A percentile compares a stretch with the other conserved stretches of the same genome.
These are phyloP conservation scores for Metopia argyrocephala DNA, from an alignment of 2,888 invertebrate species.

Conservation along the genomic window DNA sequence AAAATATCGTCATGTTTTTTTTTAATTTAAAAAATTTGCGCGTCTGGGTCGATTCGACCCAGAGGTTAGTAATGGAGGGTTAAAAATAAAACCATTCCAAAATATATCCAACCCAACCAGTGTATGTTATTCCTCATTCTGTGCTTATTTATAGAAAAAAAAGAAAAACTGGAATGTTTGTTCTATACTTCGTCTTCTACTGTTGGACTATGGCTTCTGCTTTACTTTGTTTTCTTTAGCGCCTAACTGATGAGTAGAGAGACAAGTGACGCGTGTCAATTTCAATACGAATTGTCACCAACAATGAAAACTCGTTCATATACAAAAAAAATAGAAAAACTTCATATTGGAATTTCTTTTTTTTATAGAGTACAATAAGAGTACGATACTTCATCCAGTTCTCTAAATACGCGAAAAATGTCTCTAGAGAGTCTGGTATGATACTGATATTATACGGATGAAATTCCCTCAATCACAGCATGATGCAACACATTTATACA, in stretches of 20 bases:
- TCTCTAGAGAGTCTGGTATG: constrained; percentile 32
- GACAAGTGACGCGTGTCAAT: constrained; percentile 65
- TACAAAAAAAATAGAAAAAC: constrained; percentile 3
- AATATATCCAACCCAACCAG: not conserved
- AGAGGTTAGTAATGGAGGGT: too few relatives aligned
- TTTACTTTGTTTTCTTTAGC: constrained; percentile 45
- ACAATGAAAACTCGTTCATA: constrained; percentile 5
- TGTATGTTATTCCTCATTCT: constrained; percentile 29
- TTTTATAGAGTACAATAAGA: constrained; percentile 13
- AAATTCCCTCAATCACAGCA: constrained; percentile 7
- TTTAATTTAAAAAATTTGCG: too few relatives aligned
- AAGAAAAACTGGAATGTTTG: not conserved
- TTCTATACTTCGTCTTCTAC: constrained; percentile 12
- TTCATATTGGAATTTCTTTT: constrained; percentile 18
- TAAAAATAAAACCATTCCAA: constrained; percentile 19
- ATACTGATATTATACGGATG: not conserved
- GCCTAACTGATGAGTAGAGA: constrained; percentile 52
- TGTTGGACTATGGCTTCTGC: constrained; percentile 1
- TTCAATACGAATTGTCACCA: constrained; percentile 60
- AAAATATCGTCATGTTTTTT: too few relatives aligned
- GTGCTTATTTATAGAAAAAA: constrained; percentile 9
- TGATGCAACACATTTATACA: not conserved
- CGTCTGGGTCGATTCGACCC: too few relatives aligned
- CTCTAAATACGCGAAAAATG: constrained; percentile 17
- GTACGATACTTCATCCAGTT: constrained; percentile 14